A percentile compares a stretch with the other conserved stretches of the same genome.
phyloP scores from a whole-genome alignment of 2,113 vertebrate species.

The Xenopus tropicalis region DNA sequence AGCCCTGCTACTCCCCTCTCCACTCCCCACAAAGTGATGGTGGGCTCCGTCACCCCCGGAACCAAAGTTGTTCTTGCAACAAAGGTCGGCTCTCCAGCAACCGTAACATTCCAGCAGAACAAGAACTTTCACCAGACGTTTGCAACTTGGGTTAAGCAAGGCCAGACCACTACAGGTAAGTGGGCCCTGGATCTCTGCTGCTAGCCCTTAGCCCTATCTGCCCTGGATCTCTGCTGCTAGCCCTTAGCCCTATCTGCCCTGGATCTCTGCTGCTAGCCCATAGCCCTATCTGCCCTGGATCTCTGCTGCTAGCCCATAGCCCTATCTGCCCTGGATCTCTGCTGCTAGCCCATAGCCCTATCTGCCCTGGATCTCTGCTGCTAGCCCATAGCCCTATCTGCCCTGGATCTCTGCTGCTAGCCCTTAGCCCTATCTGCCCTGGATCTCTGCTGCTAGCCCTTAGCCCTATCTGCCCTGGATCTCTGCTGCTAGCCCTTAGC shows the following conservation, averaged over 20 bases:
- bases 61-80: slow-evolving; percentile 90
- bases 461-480: neutral
- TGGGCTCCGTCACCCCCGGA: slow-evolving; percentile 77
- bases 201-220: neutral
- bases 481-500: neutral
- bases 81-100: slow-evolving; percentile 83
- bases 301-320: neutral
- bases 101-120: slow-evolving; percentile 92
- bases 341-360: neutral
- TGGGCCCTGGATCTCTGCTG: neutral
- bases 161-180: slow-evolving; percentile 85
- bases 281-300: neutral
- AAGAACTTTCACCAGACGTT: slow-evolving; percentile 98
- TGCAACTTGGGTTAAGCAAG: slow-evolving; percentile 97
- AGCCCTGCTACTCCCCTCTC: slow-evolving; percentile 67
- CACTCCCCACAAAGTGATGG: slow-evolving; percentile 77
- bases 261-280: neutral
- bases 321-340: neutral
- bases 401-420: neutral
- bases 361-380: neutral
- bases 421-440: neutral
- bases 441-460: neutral
- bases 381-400: neutral
- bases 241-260: neutral
- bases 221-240: neutral